Conservation (phyloP, 2,888 invertebrate species). For the Drosophila imparisetae region DNA sequence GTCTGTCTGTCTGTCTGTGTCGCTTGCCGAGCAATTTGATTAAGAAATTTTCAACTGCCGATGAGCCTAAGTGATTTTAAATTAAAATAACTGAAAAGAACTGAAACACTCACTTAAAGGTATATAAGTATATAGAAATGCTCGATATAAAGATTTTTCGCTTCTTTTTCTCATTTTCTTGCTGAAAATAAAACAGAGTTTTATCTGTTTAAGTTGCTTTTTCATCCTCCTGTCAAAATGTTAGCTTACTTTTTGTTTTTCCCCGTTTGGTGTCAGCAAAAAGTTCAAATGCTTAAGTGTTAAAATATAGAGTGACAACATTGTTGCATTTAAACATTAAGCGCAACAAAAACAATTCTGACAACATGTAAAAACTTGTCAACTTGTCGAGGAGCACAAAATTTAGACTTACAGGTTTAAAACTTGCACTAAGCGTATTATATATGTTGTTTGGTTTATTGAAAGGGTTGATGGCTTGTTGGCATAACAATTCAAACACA, state of each 20-base stretch:
- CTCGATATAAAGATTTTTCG: background rate
- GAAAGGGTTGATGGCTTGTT: slow-evolving; percentile 14
- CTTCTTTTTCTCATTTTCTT: background rate
- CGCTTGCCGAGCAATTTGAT: slow-evolving; percentile 46
- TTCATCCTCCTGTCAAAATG: background rate
- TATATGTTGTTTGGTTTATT: slow-evolving; percentile 1
- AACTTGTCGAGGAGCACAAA: background rate
- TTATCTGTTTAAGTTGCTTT: background rate
- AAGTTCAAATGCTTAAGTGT: background rate
- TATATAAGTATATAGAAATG: background rate
- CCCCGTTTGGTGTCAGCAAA: background rate
- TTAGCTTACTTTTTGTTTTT: background rate
- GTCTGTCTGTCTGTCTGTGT: background rate
- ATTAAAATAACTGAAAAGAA: slow-evolving; percentile 20
- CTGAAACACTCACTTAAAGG: slow-evolving; percentile 1
- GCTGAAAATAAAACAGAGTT: background rate
- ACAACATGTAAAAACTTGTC: slow-evolving; percentile 3
- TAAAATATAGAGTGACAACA: background rate
- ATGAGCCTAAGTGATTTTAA: slow-evolving; percentile 38
- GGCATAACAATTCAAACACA: slow-evolving; percentile 23
- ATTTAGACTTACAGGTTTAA: background rate
- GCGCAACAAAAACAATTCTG: background rate
- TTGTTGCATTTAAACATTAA: background rate
- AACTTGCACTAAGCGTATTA: slow-evolving; percentile 1
- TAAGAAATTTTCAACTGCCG: slow-evolving; percentile 48